Evolutionary conservation across 2,888 invertebrate species (phyloP), one percentile per base, ranked within the genome.

Genomic region (Acleris sparsana): DNA sequence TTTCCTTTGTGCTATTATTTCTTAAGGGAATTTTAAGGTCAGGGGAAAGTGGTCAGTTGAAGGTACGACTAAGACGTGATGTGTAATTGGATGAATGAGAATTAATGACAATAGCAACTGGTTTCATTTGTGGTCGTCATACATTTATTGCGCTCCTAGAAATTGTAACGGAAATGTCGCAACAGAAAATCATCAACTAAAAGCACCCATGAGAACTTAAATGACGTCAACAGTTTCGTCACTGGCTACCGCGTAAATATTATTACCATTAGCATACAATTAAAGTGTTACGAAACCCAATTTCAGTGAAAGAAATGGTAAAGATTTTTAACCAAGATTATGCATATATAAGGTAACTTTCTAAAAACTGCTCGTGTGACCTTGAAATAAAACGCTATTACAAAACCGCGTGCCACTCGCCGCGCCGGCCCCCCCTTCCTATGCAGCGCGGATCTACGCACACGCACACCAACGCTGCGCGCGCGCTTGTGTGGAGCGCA

Each of bases 311-410:
- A 66, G 66, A 74, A 72, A 71, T 74, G 53, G 66, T 78, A 77
- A 78, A 76, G 80, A 75, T 84, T 86, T 79, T 87, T 83, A 86
- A 79, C 82, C 84, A 84, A 87, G 82, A 82, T 79, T 82, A 79
- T 75, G 71, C 75, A 76, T 75, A 73, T 88, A 39, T 39, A 85
- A 87, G 88, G 88, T 89, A 87, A 92, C 93, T 93, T 93, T 93
- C 93, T 92, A 93, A 93, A 92, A 91, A 90, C 89, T 89, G 86
- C 86, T 89, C 84, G 83, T 81, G 82, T 92, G 92, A 93, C 93
- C 93, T 93, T 93, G 93, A 93, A 92, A 91, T 88, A 89, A 89
- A 92, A 87, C 86, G 87, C 84, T 92, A 82, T 93, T 93, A 92
- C 92, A 91, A 92, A 90, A 93, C 88, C 85, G 89, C 89, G 86